These are phyloP conservation scores for Cryptoblepharus egeriae DNA, from an alignment of 2,797 vertebrate genomes.

Conservation along the genomic window DNA sequence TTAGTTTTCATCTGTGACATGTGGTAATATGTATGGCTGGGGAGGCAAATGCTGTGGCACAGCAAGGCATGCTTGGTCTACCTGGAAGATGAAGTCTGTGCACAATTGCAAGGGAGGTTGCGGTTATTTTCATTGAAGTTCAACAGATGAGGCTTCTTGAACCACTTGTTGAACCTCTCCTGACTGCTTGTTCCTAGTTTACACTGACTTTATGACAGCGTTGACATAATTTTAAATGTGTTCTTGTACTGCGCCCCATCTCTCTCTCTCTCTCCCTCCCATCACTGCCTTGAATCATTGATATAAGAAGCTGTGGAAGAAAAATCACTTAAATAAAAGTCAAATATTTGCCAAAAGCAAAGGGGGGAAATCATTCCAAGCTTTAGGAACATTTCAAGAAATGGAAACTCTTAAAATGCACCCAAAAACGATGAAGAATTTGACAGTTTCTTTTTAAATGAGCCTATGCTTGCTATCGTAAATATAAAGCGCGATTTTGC, in stretches of 20 bases:
- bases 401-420: constrained; percentile 22
- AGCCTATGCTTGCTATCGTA: constrained; percentile 21
- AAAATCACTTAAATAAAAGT: constrained; percentile 34
- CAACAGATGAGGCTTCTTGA: no score
- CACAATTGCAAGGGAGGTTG: no score
- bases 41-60: no score
- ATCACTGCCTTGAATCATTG: constrained; percentile 21
- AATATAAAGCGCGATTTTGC: constrained; percentile 38
- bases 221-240: constrained; percentile 15
- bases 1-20: constrained; percentile 8
- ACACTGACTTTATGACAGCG: not conserved
- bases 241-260: constrained; percentile 13
- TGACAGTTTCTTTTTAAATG: constrained; percentile 54
- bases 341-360: constrained; percentile 39
- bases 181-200: no score
- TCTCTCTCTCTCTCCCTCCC: not conserved
- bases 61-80: no score
- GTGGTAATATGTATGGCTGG: no score
- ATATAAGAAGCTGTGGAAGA: constrained; percentile 29
- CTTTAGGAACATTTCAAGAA: constrained; percentile 30
- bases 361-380: constrained; percentile 25
- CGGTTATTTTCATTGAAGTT: no score
- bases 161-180: no score
- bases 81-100: no score
- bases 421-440: constrained; percentile 36